Conservation (phyloP, 1,140 invertebrate genomes). For the Pseudomyrmex pallidus region DNA sequence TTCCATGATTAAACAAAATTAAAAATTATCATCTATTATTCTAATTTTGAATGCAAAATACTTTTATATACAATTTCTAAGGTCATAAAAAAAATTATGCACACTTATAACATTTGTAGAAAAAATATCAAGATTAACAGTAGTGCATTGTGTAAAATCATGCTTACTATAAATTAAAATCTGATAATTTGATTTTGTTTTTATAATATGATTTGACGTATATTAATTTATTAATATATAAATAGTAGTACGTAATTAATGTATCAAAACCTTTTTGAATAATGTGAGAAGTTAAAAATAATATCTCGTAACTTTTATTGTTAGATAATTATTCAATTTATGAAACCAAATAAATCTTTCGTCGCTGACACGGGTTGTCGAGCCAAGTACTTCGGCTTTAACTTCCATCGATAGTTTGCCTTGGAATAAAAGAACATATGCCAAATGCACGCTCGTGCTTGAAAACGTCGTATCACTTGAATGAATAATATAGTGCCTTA, state of each 20-base stretch:
- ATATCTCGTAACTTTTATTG: not conserved
- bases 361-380: not conserved
- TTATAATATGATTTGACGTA: too few species aligned
- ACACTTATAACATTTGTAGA: not conserved
- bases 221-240: too few species aligned
- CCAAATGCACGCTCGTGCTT: conserved; percentile 82
- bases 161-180: not conserved
- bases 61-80: conserved; percentile 24
- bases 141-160: not conserved
- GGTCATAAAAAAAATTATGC: not conserved
- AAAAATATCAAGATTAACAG: not conserved
- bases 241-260: too few species aligned
- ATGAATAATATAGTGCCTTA: conserved; percentile 82
- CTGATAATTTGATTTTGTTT: not conserved
- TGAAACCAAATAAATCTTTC: conserved; percentile 26
- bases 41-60: not conserved
- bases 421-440: conserved; percentile 75
- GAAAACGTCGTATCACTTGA: conserved; percentile 77
- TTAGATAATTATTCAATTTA: not conserved
- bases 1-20: not conserved
- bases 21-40: not conserved
- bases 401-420: conserved; percentile 42
- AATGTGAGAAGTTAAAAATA: not conserved
- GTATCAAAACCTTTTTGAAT: too few species aligned
- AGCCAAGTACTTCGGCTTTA: conserved; percentile 25